Evolutionary conservation across 2,888 invertebrate species (phyloP), one percentile per base, ranked within the genome.

Genomic region (Patella pellucida): DNA sequence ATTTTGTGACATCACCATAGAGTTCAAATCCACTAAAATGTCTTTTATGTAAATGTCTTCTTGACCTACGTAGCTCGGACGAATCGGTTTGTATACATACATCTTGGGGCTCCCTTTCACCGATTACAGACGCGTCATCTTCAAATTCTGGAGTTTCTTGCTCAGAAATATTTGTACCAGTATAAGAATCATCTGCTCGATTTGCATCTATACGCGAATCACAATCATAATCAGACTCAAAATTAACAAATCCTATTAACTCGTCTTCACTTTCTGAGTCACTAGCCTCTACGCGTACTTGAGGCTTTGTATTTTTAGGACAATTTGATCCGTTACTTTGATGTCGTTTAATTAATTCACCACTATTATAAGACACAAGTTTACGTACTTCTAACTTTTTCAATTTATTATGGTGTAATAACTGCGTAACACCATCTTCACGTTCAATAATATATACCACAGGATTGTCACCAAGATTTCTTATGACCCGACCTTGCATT

Each of bases 351-450:
- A 15, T 7, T 3, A 15, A 7, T 16, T 54, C 54, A 54, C 9
- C 4, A 41, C 41, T 54, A 19, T 62, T 62, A 62, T 62, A 7
- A 16, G 15, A 11, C n/a, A 62, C 16, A 15, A 62, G 23, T 15
- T 15, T 15, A 3, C 62, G 15, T 2, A 19, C 62, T 19, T 11
- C n/a, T 23, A 62, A 12, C 16, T 62, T 62, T 16, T 62, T 62
- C 62, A 62, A 62, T n/a, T 62, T 62, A n/a, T 62, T 62, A 62
- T 62, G 62, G 23, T 62, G 62, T 16, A 62, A 62, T n/a, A 62
- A 19, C 3, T 2, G 16, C 1, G 2, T 16, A 2, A 15, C 23
- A 62, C 62, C 19, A 62, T 62, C 62, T 19, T 62, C 16, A 11
- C 62, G 14, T 15, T 11, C n/a, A 15, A 62, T 23, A 16, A 15